Evolutionary conservation across 1,140 invertebrate genomes (phyloP).

Genomic region (Paraescarpia echinospica): DNA sequence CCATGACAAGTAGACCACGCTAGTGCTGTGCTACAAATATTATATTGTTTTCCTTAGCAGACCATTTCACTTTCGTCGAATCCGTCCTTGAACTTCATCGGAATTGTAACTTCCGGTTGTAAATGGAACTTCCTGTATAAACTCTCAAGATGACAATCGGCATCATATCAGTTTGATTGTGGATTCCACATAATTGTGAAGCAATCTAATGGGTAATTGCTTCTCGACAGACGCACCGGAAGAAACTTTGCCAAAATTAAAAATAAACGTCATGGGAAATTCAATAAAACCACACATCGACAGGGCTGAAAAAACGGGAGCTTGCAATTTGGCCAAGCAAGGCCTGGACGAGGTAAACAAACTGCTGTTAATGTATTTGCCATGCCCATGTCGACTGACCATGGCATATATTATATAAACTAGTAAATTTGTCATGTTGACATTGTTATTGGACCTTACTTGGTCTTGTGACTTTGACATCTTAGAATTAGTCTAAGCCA

Average conservation of each 20-base stretch:
- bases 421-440: too few species aligned
- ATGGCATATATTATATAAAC: background rate
- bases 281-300: conserved; percentile 87
- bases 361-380: conserved; percentile 10
- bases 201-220: background rate
- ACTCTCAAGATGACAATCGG: background rate
- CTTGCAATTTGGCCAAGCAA: conserved; percentile 80
- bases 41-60: background rate
- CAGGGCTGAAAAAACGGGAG: conserved; percentile 89
- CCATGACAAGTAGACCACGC: background rate
- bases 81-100: background rate
- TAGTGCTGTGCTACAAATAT: background rate
- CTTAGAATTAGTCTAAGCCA: too few species aligned
- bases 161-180: background rate
- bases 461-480: too few species aligned
- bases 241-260: background rate
- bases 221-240: background rate
- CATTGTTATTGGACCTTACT: too few species aligned
- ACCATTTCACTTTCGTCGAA: background rate
- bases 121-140: background rate
- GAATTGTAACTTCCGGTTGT: conserved; percentile 3
- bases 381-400: background rate
- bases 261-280: conserved; percentile 74
- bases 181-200: background rate
- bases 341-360: conserved; percentile 70